phyloP scores from a whole-genome alignment of 1,140 invertebrate genomes.

The Apis florea region DNA sequence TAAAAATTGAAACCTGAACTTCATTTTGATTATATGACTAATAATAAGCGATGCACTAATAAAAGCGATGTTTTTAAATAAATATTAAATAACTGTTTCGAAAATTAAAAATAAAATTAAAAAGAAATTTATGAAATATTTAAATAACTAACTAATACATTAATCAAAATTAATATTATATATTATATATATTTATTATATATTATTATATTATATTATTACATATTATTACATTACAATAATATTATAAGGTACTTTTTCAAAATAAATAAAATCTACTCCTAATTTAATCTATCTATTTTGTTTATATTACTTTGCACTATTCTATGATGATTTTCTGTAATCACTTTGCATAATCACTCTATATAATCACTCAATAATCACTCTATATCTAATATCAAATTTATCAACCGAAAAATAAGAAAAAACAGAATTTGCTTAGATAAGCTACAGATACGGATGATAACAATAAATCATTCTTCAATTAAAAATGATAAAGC shows the following conservation, averaged over 20 bases:
- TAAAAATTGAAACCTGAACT: conserved; percentile 32
- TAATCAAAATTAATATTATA: too few species aligned
- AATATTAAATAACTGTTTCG: background rate
- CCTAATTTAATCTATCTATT: too few species aligned
- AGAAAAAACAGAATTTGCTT: background rate
- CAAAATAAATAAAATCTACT: too few species aligned
- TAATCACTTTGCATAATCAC: too few species aligned
- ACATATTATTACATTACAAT: too few species aligned
- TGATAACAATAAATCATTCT: background rate
- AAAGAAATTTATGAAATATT: background rate
- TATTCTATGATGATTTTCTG: too few species aligned
- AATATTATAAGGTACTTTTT: too few species aligned
- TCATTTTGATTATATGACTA: background rate
- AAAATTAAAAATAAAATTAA: background rate
- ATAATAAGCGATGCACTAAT: background rate
- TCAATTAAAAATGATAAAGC: background rate
- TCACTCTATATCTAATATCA: too few species aligned
- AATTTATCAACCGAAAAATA: background rate
- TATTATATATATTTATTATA: too few species aligned
- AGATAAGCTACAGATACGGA: background rate
- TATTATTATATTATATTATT: too few species aligned
- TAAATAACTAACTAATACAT: background rate
- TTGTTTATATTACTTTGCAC: too few species aligned
- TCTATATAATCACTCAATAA: background rate
- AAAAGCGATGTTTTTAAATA: background rate